Conservation (phyloP, 2,113 vertebrate genomes). For the Semicossyphus pulcher region DNA sequence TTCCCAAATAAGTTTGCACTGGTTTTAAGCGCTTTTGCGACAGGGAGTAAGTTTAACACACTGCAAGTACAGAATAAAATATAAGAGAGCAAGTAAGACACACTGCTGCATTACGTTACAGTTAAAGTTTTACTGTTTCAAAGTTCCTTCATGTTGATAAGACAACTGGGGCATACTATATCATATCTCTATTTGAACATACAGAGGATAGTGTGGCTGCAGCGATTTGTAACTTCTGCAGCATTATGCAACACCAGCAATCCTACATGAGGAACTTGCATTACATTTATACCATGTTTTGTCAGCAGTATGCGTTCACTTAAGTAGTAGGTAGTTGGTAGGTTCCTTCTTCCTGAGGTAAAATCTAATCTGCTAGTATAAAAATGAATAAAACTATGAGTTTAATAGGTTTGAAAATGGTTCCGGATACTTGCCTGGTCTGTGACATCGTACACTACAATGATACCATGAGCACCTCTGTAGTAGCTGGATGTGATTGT, state of each 20-base stretch:
- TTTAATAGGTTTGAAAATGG: not conserved
- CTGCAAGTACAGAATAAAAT: not conserved
- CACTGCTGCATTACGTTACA: not conserved
- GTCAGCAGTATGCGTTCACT: too few species aligned
- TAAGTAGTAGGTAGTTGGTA: too few species aligned
- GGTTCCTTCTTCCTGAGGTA: not conserved
- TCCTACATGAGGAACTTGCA: not conserved
- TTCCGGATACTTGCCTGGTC: constrained; percentile 90
- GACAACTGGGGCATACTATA: too few species aligned
- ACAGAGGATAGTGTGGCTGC: not conserved
- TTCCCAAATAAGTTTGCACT: too few species aligned
- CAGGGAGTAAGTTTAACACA: not conserved
- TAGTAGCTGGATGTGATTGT: constrained; percentile 99
- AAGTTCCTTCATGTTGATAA: not conserved
- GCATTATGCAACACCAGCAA: not conserved
- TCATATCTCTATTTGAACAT: not conserved
- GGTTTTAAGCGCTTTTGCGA: not conserved
- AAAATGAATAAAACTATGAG: not conserved
- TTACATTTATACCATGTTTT: too few species aligned
- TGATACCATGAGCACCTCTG: constrained; percentile 98
- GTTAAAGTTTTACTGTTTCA: too few species aligned
- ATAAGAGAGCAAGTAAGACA: not conserved
- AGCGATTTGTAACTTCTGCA: not conserved
- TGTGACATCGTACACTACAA: constrained; percentile 99
- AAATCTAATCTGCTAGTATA: not conserved